phyloP scores from a whole-genome alignment of 1,140 invertebrate genomes.

The Drosophila mayri region DNA sequence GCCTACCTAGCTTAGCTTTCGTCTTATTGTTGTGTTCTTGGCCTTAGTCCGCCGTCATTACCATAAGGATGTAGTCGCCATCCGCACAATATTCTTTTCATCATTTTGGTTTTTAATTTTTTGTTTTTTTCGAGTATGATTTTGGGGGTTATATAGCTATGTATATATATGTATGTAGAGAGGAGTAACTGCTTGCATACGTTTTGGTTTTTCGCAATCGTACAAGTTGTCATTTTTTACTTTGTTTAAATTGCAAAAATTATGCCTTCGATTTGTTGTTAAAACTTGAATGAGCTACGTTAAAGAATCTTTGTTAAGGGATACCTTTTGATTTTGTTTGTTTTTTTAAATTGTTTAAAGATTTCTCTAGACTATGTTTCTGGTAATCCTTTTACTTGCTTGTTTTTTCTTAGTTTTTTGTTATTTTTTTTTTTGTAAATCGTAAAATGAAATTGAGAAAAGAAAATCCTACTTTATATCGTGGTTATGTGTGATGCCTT shows the following conservation, averaged over 20 bases:
- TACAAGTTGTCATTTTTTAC: conserved; percentile 57
- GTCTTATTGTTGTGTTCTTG: conserved; percentile 53
- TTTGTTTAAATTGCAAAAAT: conserved; percentile 68
- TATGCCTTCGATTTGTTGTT: conserved; percentile 59
- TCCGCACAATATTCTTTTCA: conserved; percentile 10
- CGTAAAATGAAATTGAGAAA: conserved; percentile 55
- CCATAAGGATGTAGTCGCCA: conserved; percentile 37
- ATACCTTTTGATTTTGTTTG: conserved; percentile 60
- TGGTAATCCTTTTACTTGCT: conserved; percentile 4
- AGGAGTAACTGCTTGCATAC: conserved; percentile 71
- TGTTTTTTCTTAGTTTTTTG: conserved; percentile 19
- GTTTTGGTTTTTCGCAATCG: conserved; percentile 57
- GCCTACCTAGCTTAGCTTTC: conserved; percentile 76
- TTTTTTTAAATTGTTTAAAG: conserved; percentile 41
- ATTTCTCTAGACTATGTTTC: conserved; percentile 62
- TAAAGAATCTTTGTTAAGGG: conserved; percentile 48
- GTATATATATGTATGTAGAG: conserved; percentile 69
- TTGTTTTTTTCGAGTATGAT: conserved; percentile 57
- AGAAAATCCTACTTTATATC: conserved; percentile 39
- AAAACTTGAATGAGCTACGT: conserved; percentile 80
- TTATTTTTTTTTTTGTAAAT: conserved; percentile 15
- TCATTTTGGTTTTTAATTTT: conserved; percentile 4
- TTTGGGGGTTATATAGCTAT: conserved; percentile 70
- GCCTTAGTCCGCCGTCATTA: conserved; percentile 30
- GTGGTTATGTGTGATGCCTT: conserved; percentile 51